Conservation (phyloP, 2,888 invertebrate species). For the Folsomia candida region DNA sequence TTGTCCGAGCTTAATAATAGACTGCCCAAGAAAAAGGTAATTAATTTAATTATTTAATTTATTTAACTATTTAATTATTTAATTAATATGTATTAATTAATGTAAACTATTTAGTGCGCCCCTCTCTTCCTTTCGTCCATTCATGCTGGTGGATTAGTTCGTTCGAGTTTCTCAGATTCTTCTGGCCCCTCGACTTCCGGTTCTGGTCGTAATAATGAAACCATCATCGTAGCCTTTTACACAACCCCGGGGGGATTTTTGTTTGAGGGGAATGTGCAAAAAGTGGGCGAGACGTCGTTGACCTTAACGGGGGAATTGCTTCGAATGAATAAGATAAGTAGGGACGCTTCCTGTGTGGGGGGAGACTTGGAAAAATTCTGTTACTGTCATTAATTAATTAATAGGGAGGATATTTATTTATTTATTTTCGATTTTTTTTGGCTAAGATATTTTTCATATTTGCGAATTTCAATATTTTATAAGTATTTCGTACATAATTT, state of each 20-base stretch:
- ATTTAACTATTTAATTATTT: background rate
- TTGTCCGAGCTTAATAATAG: slow-evolving; percentile 26
- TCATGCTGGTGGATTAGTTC: slow-evolving; percentile 32
- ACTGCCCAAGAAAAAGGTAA: slow-evolving; percentile 23
- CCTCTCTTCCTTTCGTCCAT: slow-evolving; percentile 23
- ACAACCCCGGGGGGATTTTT: slow-evolving; percentile 41
- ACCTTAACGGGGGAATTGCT: slow-evolving; percentile 31
- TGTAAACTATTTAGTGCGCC: slow-evolving; percentile 26
- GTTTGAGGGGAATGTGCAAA: slow-evolving; percentile 41
- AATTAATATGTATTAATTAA: no score
- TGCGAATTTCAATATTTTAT: no score
- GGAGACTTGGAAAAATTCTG: slow-evolving; percentile 35
- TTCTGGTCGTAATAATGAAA: background rate
- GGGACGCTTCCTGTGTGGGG: slow-evolving; percentile 34
- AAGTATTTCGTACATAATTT: no score
- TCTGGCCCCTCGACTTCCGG: background rate
- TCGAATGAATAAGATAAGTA: slow-evolving; percentile 45
- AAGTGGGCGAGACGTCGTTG: background rate
- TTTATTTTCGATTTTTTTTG: no score
- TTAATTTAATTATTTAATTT: background rate
- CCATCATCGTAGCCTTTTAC: slow-evolving; percentile 39
- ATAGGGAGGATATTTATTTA: no score
- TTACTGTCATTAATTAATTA: no score
- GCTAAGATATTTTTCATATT: no score
- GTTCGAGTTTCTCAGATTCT: background rate